These are phyloP conservation scores for Ceratina japonica DNA, from an alignment of 1,140 invertebrate genomes.

Conservation along the genomic window DNA sequence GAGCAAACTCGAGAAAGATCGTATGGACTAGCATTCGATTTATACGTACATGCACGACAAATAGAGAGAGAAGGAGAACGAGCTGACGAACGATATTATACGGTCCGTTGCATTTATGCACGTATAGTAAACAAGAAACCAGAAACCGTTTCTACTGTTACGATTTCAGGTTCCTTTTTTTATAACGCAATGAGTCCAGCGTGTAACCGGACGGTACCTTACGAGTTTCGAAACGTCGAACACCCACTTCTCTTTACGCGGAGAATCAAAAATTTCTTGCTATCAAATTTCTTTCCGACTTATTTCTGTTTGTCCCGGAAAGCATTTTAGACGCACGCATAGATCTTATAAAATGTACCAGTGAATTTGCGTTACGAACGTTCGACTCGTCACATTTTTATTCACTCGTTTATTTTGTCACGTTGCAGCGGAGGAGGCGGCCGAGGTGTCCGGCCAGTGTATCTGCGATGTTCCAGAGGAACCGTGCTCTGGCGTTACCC, in stretches of 20 bases:
- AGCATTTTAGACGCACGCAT: no score
- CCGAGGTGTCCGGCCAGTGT: constrained; percentile 87
- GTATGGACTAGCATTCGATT: constrained; percentile 17
- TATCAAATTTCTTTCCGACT: no score
- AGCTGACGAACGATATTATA: background rate
- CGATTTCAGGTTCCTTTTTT: no score
- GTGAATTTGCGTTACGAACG: no score
- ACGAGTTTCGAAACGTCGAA: no score
- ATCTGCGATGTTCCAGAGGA: constrained; percentile 87
- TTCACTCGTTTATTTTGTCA: background rate
- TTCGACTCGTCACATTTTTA: background rate
- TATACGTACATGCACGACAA: background rate
- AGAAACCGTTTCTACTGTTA: background rate
- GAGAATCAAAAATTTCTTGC: no score
- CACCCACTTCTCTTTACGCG: no score
- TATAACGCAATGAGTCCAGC: no score
- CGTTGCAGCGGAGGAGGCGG: constrained; percentile 74
- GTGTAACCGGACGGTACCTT: no score
- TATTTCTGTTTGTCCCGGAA: no score
- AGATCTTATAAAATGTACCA: no score
- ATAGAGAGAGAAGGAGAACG: background rate
- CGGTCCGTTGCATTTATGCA: background rate
- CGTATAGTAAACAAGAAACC: background rate
- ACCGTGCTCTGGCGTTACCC: constrained; percentile 87
- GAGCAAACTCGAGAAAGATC: constrained; percentile 25